A percentile compares a stretch with the other conserved stretches of the same genome.
Evolutionary conservation across 2,797 vertebrate genomes (phyloP).

Genomic region (Anas bernieri): DNA sequence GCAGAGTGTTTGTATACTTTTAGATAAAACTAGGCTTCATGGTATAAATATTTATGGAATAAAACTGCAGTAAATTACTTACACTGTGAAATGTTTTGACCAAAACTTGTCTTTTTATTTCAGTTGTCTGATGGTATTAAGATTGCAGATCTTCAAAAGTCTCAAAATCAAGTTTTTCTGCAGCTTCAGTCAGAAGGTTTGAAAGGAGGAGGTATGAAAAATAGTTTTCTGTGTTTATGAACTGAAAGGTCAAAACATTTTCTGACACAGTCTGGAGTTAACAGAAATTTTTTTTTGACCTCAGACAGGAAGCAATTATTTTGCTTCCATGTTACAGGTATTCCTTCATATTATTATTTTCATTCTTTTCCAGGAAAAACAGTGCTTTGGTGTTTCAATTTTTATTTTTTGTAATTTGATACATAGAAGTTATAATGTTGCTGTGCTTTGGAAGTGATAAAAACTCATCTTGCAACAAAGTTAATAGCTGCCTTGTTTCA

Average conservation of each 20-base stretch:
- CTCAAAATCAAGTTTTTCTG: slow-evolving; percentile 85
- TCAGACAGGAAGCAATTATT: not conserved
- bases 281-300: not conserved
- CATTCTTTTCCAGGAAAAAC: not conserved
- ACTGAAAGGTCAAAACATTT: not conserved
- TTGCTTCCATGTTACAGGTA: not conserved
- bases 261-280: not conserved
- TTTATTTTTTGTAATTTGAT: not conserved
- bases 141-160: slow-evolving; percentile 83
- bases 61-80: not conserved
- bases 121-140: slow-evolving; percentile 85
- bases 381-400: not conserved
- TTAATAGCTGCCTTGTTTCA: not conserved
- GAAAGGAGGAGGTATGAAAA: slow-evolving; percentile 91
- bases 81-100: not conserved
- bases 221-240: not conserved
- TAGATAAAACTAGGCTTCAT: not conserved
- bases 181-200: slow-evolving; percentile 90
- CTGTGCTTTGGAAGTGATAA: not conserved
- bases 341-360: not conserved
- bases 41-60: not conserved
- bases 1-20: not conserved
- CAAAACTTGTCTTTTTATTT: slow-evolving; percentile 12
- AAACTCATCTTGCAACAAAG: not conserved
- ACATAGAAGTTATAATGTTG: not conserved